phyloP scores from a whole-genome alignment of 1,140 invertebrate species.

The Lordiphosa collinella region DNA sequence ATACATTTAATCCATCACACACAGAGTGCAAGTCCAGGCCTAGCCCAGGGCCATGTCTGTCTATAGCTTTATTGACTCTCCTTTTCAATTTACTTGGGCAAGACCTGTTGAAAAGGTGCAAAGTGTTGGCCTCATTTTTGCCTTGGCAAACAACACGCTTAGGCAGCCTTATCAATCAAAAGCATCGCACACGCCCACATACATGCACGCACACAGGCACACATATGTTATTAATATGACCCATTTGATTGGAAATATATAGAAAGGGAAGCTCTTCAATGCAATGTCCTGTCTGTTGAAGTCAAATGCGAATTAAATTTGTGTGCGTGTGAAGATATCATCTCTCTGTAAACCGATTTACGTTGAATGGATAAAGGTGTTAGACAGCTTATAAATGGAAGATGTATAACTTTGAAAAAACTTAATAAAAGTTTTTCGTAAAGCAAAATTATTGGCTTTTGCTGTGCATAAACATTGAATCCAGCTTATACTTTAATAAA shows the following conservation, averaged over 20 bases:
- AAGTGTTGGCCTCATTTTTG: slow-evolving; percentile 55
- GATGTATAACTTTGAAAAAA: slow-evolving; percentile 7
- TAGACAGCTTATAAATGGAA: slow-evolving; percentile 35
- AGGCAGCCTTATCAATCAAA: slow-evolving; percentile 74
- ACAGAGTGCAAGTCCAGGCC: slow-evolving; percentile 9
- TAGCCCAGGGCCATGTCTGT: slow-evolving; percentile 49
- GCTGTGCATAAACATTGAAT: no score
- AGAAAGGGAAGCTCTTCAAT: slow-evolving; percentile 32
- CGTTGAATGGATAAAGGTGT: slow-evolving; percentile 26
- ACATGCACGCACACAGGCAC: slow-evolving; percentile 20
- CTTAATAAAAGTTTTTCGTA: no score
- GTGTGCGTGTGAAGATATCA: slow-evolving; percentile 25
- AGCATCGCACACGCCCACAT: slow-evolving; percentile 45
- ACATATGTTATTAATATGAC: slow-evolving; percentile 68
- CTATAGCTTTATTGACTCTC: slow-evolving; percentile 69
- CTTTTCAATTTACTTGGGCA: slow-evolving; percentile 60
- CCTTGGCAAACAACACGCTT: slow-evolving; percentile 69
- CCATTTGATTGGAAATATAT: slow-evolving; percentile 48
- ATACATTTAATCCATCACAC: slow-evolving; percentile 72
- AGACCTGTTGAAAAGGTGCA: slow-evolving; percentile 75
- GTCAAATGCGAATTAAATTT: slow-evolving; percentile 48
- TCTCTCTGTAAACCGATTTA: slow-evolving; percentile 31
- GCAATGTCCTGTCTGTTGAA: slow-evolving; percentile 37
- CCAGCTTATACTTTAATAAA: no score
- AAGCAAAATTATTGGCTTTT: no score